Base-by-base conservation (phyloP, 2,797 vertebrate genomes). In the Enteromius fasciolatus region DNA sequence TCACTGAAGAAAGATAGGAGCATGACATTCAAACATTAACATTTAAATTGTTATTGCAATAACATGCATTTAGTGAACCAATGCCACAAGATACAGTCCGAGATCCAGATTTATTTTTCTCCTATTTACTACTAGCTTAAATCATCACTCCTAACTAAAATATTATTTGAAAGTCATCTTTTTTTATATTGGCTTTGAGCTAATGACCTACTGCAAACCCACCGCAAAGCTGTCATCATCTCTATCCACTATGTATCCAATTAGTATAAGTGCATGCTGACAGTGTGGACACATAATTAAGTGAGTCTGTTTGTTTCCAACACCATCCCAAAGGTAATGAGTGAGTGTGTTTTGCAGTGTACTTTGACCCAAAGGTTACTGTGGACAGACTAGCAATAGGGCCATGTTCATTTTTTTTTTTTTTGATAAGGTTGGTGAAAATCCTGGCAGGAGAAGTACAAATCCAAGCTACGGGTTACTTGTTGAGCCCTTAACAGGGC, bases 1-100 rank as follows among this genome's bases (percentile, higher is more conserved):
- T 99, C 97, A 93, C 98, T 99, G 33, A 39, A 85, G 25, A 85
- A 82, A 69, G 54, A 81, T 8, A 83, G 57, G 48, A 78, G 14
- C 20, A 50, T 36, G 57, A 20, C 9, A n/a, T n/a, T n/a, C n/a
- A 54, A 3, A 44, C 3, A 57, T n/a, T 44, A 9, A 44, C 15
- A 64, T n/a, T 5, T 33, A 52, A 59, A 33, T 76, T 10, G 3
- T 8, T 39, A 25, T 1, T 23, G 12, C 57, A 59, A 59, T 59
- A 25, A 14, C 54, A 59, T 25, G 23, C 11, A 59, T 59, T 59
- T 12, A 59, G n/a, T 41, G n/a, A 69, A 23, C 23, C 23, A 48
- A 48, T 48, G 44, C 15, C 44, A 48, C 25, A 54, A 74, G 18
- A 74, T 36, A n/a, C 18, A 36, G 5, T 1, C n/a, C 25, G 9